Percentiles rank a stretch among this genome's conserved stretches.
phyloP scores from a whole-genome alignment of 2,113 vertebrate genomes.

The Perognathus longimembris region DNA sequence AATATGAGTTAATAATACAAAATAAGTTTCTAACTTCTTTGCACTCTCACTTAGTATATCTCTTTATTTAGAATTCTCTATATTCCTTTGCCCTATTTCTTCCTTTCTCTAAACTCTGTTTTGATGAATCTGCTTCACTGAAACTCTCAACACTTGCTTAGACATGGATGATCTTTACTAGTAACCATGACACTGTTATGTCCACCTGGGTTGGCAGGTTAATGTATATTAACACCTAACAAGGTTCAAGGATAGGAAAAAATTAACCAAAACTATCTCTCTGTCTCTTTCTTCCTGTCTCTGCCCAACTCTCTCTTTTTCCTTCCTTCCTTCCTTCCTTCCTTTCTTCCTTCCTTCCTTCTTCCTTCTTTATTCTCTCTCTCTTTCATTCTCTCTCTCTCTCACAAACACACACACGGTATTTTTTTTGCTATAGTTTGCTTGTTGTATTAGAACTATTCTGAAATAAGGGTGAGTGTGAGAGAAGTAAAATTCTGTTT shows the following conservation, averaged over 20 bases:
- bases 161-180: neutral
- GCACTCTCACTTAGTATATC: neutral
- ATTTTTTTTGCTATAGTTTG: neutral
- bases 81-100: neutral
- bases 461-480: neutral
- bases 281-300: too few relatives aligned
- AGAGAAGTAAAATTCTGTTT: too few relatives aligned
- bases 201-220: neutral
- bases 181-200: neutral
- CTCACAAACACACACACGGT: neutral
- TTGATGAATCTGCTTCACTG: neutral
- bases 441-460: constrained; percentile 5
- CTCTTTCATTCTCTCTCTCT: neutral
- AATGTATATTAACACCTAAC: neutral
- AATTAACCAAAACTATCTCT: neutral
- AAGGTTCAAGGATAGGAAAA: neutral
- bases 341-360: neutral
- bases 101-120: neutral
- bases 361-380: neutral
- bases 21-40: neutral
- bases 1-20: neutral
- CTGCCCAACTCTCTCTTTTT: too few relatives aligned
- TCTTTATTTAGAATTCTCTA: neutral
- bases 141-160: neutral
- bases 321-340: too few relatives aligned